Evolutionary conservation across 2,113 vertebrate genomes (phyloP), one percentile per base, ranked within the genome.

Genomic region (Cyphomyrus plagiostoma): DNA sequence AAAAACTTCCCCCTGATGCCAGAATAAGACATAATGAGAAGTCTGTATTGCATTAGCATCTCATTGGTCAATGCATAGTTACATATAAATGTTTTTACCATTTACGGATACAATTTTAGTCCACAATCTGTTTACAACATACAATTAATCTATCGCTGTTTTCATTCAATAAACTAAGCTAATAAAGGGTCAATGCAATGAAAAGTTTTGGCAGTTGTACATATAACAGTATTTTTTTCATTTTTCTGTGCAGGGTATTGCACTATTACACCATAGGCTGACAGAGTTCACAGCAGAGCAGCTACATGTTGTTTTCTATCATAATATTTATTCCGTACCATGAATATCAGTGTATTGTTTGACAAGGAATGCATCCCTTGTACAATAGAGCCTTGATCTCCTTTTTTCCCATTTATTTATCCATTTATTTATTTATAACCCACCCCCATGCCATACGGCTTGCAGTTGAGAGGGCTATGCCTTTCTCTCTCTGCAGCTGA

Each of bases 1-100:
- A 92, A 87, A 85, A 86, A 19, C 21, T 80, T 86, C 66, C 46
- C 62, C 62, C 88, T 49, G 74, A 62, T 46, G 87, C 53, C 42
- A 70, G 89, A 56, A 42, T 6, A 39, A 88, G 90, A 86, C 83
- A 39, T 35, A 45, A 66, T n/a, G 66, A 42, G 66, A 46, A 84
- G 82, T 15, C 53, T 53, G 62, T 39, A 19, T 10, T 46, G 80
- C 23, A 19, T 52, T 66, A 90, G 82, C 89, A 39, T 58, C 86
- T 88, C 56, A 62, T 45, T 62, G 87, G 52, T 46, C 19, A 62
- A 30, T 66, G 35, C 23, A 23, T 88, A 62, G 35, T 50, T 66
- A 23, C 56, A 46, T 88, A 3, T 45, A 39, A 58, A 39, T 19
- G 26, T 39, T 26, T 87, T 87, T 23, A 87, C 50, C 26, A 35